phyloP scores from a whole-genome alignment of 2,113 vertebrate genomes.

The Zosterops hypoxanthus region DNA sequence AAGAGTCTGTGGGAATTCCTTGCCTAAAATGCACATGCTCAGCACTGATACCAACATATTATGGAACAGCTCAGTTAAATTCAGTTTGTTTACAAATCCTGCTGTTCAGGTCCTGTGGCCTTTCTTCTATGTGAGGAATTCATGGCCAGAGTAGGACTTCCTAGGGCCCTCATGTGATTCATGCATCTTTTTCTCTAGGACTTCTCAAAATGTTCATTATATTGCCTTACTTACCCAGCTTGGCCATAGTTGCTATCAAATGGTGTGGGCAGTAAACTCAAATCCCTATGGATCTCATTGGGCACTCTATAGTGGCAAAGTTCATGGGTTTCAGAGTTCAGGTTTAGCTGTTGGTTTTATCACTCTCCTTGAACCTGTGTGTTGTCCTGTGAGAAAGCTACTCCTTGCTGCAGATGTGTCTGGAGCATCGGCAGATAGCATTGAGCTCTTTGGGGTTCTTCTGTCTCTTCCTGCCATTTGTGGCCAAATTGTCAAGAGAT shows the following conservation, averaged over 20 bases:
- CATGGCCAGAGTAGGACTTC: neutral
- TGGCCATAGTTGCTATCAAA: neutral
- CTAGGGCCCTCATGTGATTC: neutral
- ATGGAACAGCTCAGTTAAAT: neutral
- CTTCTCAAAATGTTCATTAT: neutral
- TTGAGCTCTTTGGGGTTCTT: neutral
- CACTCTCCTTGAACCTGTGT: neutral
- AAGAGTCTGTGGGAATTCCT: neutral
- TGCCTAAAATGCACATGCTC: rapidly evolving
- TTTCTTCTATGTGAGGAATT: neutral
- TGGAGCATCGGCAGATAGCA: neutral
- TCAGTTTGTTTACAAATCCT: neutral
- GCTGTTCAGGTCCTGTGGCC: neutral
- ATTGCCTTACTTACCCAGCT: neutral
- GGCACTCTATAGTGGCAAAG: neutral
- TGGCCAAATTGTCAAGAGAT: neutral
- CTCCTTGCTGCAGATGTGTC: neutral
- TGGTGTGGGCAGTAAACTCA: neutral
- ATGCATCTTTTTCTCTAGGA: neutral
- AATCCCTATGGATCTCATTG: rapidly evolving
- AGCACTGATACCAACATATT: neutral
- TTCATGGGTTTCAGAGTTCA: neutral
- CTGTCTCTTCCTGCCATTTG: neutral
- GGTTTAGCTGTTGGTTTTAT: neutral
- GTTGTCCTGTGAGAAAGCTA: neutral